Evolutionary conservation across 2,113 vertebrate genomes (phyloP).

Genomic region (Brachyistius frenatus): DNA sequence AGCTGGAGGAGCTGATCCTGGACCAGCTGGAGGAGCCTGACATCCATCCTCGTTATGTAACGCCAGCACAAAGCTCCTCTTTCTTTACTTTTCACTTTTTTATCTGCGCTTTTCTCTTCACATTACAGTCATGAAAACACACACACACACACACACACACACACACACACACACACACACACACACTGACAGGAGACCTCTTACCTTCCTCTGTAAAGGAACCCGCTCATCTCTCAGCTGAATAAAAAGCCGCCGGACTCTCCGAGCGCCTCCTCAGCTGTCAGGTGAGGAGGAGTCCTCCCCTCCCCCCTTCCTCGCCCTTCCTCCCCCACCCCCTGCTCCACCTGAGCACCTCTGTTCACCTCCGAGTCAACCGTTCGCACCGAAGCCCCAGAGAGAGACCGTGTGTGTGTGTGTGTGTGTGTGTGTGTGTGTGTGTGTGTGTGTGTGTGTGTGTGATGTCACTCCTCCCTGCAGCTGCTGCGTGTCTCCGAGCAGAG

Average conservation of each 20-base stretch:
- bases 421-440: too few species aligned
- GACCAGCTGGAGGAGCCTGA: too few species aligned
- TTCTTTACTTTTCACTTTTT: neutral
- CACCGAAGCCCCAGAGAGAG: too few species aligned
- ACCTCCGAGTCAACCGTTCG: neutral
- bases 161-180: too few species aligned
- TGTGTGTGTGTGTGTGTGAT: too few species aligned
- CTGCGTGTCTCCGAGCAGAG: constrained; percentile 24
- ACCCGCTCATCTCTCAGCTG: constrained; percentile 78
- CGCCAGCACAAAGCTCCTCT: constrained; percentile 24
- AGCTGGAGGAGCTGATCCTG: too few species aligned
- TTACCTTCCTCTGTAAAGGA: constrained; percentile 84
- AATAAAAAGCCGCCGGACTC: neutral
- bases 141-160: neutral
- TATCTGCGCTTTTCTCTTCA: constrained; percentile 21
- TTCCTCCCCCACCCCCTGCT: too few species aligned
- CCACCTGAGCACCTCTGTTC: constrained; percentile 12
- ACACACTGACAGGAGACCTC: constrained; percentile 20
- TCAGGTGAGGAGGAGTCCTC: constrained; percentile 29
- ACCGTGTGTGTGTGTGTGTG: too few species aligned
- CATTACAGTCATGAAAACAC: constrained; percentile 3
- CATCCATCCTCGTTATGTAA: constrained; percentile 33
- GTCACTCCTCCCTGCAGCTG: too few species aligned
- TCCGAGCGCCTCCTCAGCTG: constrained; percentile 4
- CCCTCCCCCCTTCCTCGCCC: neutral